Evolutionary conservation across 2,888 invertebrate genomes (phyloP).

Genomic region (Schizaphis graminum): DNA sequence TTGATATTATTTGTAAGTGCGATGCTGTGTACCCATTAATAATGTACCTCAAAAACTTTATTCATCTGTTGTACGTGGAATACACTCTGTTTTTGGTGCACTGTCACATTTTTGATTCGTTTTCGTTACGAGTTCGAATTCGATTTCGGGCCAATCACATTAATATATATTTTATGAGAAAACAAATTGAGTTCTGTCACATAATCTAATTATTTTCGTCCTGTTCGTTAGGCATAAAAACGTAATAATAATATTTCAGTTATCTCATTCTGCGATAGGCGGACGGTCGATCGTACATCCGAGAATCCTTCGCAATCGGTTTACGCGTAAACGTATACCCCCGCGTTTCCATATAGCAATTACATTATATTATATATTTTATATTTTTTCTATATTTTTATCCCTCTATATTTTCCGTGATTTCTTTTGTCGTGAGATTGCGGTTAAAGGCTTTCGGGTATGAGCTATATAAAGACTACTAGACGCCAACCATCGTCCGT

Average conservation of each 20-base stretch:
- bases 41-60: neutral
- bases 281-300: neutral
- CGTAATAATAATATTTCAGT: neutral
- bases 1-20: neutral
- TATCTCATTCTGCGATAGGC: neutral
- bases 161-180: neutral
- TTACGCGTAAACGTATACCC: neutral
- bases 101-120: neutral
- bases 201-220: neutral
- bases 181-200: neutral
- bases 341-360: neutral
- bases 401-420: constrained; percentile 2
- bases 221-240: neutral
- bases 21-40: neutral
- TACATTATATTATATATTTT: neutral
- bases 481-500: constrained; percentile 35
- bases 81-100: neutral
- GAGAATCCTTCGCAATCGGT: neutral
- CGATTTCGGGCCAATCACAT: neutral
- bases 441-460: constrained; percentile 4
- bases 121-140: neutral
- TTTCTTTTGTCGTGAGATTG: constrained; percentile 21
- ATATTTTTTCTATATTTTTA: neutral
- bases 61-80: neutral
- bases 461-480: constrained; percentile 39